Evolutionary conservation across 2,888 invertebrate genomes (phyloP).

Genomic region (Deroplatys truncata): DNA sequence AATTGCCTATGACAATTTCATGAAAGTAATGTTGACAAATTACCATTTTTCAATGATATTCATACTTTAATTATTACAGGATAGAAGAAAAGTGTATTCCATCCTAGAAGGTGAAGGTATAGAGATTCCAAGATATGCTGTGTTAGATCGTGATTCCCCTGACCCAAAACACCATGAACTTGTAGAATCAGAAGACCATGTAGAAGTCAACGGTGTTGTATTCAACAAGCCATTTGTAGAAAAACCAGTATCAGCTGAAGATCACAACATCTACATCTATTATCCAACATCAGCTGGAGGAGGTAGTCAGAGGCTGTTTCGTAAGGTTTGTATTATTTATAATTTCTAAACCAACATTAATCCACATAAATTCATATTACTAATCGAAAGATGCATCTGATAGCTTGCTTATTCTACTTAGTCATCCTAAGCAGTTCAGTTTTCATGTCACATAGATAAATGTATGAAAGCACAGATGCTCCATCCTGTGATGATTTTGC

Average conservation of each 20-base stretch:
- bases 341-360: too few relatives aligned
- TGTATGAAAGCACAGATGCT: too few relatives aligned
- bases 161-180: slow-evolving; percentile 88
- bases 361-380: too few relatives aligned
- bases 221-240: slow-evolving; percentile 99
- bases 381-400: too few relatives aligned
- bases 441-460: too few relatives aligned
- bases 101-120: slow-evolving; percentile 92
- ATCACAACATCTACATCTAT: slow-evolving; percentile 99
- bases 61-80: slow-evolving; percentile 49
- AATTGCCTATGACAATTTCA: too few relatives aligned
- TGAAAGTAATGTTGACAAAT: too few relatives aligned
- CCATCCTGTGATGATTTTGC: too few relatives aligned
- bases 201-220: slow-evolving; percentile 91
- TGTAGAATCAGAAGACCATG: slow-evolving; percentile 94
- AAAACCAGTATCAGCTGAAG: slow-evolving; percentile 98
- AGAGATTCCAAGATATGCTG: slow-evolving; percentile 96
- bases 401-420: too few relatives aligned
- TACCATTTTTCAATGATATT: too few relatives aligned
- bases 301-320: slow-evolving; percentile 93
- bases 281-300: slow-evolving; percentile 98
- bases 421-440: too few relatives aligned
- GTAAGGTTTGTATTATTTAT: slow-evolving; percentile 67
- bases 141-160: slow-evolving; percentile 88
- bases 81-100: slow-evolving; percentile 90